Evolutionary conservation across 64 coral and sea anemone species (phyloP), one percentile per base, ranked within the genome.

Genomic region (Pachyseris speciosa): DNA sequence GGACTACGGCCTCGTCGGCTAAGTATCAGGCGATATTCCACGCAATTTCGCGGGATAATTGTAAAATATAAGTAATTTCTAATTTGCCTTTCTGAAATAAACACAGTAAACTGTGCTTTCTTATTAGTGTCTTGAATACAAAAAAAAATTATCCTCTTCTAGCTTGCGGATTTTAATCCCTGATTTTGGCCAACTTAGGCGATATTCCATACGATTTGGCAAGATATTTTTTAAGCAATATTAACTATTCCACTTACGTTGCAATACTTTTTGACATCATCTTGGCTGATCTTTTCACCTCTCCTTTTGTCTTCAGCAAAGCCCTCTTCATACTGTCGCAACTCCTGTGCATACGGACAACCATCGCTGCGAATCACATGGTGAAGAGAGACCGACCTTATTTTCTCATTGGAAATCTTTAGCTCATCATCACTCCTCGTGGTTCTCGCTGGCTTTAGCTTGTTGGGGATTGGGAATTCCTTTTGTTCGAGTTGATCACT

Each of bases 381-480:
- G 89, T 98, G 96, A 33, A 98, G 68, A 15, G 96, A 91, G 0
- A 98, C 92, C 3, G 31, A 52, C 37, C 53, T 88, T 0, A 96
- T 75, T 32, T 92, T 66, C 1, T 84, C 78, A 13, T 55, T 90
- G 27, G 89, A 70, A 6, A 96, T 88, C 37, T 84, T 69, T 17
- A 94, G 72, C 28, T 98, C 89, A 3, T 94, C 92, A 0, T 79
- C 85, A 31, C 71, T 91, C 4, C 74, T 86, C 24, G 28, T 76
- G 30, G 66, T 40, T 69, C 90, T 86, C n/a, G 71, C 64, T n/a
- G 67, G 53, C 6, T 55, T 94, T 31, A 98, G 37, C 12, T 65
- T 92, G 60, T 98, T 94, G 7, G 96, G 96, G 5, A 94, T 83
- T 10, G 96, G 96, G 26, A 91, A 98, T 26, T 92, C 96, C 49